Percentiles rank a stretch among this genome's conserved stretches.
Evolutionary conservation across 2,888 invertebrate species (phyloP).

Genomic region (Colostygia pectinataria): DNA sequence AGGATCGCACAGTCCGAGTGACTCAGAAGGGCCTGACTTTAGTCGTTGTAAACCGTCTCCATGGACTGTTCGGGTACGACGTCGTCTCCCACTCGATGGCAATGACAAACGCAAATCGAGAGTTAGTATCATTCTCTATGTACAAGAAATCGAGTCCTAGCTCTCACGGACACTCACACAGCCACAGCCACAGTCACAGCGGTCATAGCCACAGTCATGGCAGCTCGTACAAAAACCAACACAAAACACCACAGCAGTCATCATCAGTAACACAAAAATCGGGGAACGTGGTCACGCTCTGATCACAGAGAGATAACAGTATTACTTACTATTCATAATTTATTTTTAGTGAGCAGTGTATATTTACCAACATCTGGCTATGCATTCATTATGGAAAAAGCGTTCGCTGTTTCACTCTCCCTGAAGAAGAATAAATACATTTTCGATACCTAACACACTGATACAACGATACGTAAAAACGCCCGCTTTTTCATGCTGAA

Average conservation of each 20-base stretch:
- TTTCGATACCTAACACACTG: too few relatives aligned
- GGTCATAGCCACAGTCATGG: slow-evolving; percentile 15
- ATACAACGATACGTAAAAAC: too few relatives aligned
- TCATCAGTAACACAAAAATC: slow-evolving; percentile 32
- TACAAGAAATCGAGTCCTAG: slow-evolving; percentile 68
- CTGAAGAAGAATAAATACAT: too few relatives aligned
- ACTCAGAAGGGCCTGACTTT: slow-evolving; percentile 72
- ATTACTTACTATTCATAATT: background rate
- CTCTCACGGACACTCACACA: slow-evolving; percentile 52
- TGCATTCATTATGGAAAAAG: too few relatives aligned
- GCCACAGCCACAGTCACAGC: slow-evolving; percentile 47
- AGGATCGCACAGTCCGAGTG: slow-evolving; percentile 64
- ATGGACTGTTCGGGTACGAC: slow-evolving; percentile 75
- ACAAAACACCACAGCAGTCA: slow-evolving; percentile 11
- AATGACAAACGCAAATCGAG: slow-evolving; percentile 77
- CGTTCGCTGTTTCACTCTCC: too few relatives aligned
- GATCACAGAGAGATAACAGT: slow-evolving; percentile 27
- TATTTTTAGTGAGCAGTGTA: background rate
- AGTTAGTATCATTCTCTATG: slow-evolving; percentile 75
- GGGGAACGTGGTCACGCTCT: slow-evolving; percentile 65
- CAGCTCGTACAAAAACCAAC: slow-evolving; percentile 48
- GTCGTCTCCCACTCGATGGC: slow-evolving; percentile 78
- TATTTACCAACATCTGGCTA: too few relatives aligned
- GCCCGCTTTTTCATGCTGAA: too few relatives aligned
- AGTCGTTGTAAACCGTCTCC: slow-evolving; percentile 73